These are phyloP conservation scores for Syndactyla subalaris DNA, from an alignment of 2,797 vertebrate genomes.

Conservation along the genomic window DNA sequence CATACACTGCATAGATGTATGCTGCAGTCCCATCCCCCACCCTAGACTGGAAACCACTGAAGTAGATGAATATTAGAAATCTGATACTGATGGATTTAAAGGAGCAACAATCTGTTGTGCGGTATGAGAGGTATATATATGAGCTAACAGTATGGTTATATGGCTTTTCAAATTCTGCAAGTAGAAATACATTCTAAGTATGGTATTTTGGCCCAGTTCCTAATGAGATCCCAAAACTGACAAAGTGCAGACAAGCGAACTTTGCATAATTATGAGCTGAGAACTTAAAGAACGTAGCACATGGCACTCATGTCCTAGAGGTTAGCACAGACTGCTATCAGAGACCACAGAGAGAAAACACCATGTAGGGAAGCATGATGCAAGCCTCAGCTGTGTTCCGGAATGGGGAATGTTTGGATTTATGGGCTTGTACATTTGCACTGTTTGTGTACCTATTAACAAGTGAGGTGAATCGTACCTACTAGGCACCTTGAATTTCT, in stretches of 20 bases:
- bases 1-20: background rate
- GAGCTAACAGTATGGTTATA: background rate
- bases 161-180: background rate
- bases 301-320: background rate
- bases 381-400: background rate
- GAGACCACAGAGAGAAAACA: background rate
- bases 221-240: background rate
- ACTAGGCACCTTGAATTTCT: background rate
- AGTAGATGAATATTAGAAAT: background rate
- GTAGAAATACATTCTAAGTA: background rate
- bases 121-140: background rate
- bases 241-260: background rate
- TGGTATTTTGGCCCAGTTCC: background rate
- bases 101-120: background rate
- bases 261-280: background rate
- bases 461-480: background rate
- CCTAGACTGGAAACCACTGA: background rate
- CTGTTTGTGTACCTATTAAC: background rate
- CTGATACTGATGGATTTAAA: background rate
- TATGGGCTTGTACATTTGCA: background rate
- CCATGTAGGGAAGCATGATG: rapidly evolving
- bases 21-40: background rate
- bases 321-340: background rate
- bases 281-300: background rate
- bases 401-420: background rate